Percentiles rank a stretch among this genome's conserved stretches.
phyloP scores from a whole-genome alignment of 2,888 invertebrate species.

The Odontocolon sp. region DNA sequence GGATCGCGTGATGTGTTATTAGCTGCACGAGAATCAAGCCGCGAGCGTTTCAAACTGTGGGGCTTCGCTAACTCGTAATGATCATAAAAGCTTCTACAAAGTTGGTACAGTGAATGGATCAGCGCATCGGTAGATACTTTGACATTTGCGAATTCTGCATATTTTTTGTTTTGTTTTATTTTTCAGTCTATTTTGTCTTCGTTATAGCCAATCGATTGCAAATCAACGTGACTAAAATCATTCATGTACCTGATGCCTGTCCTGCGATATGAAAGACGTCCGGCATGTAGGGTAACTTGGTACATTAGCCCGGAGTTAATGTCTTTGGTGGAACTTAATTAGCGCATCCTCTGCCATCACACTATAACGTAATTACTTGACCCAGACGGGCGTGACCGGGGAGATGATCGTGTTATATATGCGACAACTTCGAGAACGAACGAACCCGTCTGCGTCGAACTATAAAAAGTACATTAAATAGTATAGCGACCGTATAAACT shows the following conservation, averaged over 20 bases:
- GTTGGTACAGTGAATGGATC: constrained; percentile 15
- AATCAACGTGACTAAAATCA: too few relatives aligned
- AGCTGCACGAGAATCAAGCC: constrained; percentile 49
- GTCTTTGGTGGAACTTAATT: constrained; percentile 66
- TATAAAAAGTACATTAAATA: too few relatives aligned
- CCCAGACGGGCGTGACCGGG: constrained; percentile 19
- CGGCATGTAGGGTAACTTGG: constrained; percentile 10
- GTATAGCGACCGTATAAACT: too few relatives aligned
- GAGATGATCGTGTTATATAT: background rate
- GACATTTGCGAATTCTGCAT: background rate
- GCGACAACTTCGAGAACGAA: background rate
- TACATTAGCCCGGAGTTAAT: constrained; percentile 39
- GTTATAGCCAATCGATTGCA: too few relatives aligned
- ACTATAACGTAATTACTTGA: constrained; percentile 62
- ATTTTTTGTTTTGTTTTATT: background rate
- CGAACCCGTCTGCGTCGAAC: too few relatives aligned
- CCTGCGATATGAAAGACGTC: constrained; percentile 10
- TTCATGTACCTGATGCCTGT: background rate
- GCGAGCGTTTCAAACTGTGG: background rate
- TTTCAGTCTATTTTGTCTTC: too few relatives aligned
- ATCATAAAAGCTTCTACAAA: constrained; percentile 25
- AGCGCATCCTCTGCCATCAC: constrained; percentile 61
- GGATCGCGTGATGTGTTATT: constrained; percentile 57
- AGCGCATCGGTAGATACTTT: background rate
- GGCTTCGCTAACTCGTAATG: constrained; percentile 35